Conservation (phyloP, 2,113 vertebrate species). For the Sigmodon hispidus region DNA sequence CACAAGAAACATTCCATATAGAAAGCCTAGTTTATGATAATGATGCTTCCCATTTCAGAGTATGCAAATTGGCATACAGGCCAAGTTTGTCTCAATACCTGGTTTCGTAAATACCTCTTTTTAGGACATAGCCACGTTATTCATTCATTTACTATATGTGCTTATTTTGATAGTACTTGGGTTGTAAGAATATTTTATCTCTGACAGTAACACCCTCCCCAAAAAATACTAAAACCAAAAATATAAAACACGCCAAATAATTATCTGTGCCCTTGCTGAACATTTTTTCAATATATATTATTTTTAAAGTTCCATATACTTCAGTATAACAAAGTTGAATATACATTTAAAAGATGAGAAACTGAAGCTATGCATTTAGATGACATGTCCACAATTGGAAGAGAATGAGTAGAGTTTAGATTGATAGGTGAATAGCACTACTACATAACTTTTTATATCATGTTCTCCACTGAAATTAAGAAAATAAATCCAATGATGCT, state of each 20-base stretch:
- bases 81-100: background rate
- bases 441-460: background rate
- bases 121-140: background rate
- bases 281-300: background rate
- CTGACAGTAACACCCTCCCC: fast-evolving
- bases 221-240: background rate
- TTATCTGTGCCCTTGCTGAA: background rate
- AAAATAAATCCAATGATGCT: background rate
- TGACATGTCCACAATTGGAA: background rate
- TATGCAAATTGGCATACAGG: background rate
- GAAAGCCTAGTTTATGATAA: background rate
- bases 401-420: background rate
- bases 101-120: background rate
- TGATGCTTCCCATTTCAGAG: background rate
- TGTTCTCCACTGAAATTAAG: background rate
- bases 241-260: background rate
- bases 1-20: background rate
- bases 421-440: background rate
- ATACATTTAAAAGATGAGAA: background rate
- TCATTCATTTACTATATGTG: background rate
- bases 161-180: background rate
- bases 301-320: background rate
- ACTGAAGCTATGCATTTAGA: background rate
- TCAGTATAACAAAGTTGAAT: background rate
- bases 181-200: background rate